Evolutionary conservation across 2,113 vertebrate genomes (phyloP).

Genomic region (Laticauda laticaudata): DNA sequence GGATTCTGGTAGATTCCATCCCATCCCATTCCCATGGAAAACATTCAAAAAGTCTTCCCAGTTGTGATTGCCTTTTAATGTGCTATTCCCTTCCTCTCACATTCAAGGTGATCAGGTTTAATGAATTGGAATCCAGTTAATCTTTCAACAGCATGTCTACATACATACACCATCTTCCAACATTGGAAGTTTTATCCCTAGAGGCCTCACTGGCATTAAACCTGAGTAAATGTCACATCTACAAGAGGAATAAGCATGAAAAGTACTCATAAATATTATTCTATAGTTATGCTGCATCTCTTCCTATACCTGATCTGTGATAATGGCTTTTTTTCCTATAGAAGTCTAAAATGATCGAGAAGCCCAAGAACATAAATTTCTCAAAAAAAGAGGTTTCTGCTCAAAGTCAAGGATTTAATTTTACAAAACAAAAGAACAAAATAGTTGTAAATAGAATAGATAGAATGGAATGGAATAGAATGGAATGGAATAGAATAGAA

Average conservation of each 20-base stretch:
- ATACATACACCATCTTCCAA: not conserved
- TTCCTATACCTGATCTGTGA: not conserved
- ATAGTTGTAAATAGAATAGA: not conserved
- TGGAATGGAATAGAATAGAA: no score
- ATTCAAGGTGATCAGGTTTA: not conserved
- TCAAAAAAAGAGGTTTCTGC: not conserved
- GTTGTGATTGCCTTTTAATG: not conserved
- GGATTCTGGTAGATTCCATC: not conserved
- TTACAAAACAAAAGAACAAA: not conserved
- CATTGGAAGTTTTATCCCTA: not conserved
- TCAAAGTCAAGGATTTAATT: not conserved
- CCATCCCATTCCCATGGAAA: not conserved
- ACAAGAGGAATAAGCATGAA: not conserved
- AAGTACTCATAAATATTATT: not conserved
- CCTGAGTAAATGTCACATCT: not conserved
- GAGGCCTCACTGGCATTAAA: not conserved
- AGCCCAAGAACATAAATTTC: not conserved
- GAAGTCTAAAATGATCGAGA: not conserved
- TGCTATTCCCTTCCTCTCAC: not conserved
- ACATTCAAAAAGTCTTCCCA: not conserved
- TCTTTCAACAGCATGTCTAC: not conserved
- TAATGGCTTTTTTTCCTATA: not conserved
- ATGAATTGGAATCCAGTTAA: not conserved
- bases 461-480: no score
- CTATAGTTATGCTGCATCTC: not conserved